These are phyloP conservation scores for Machimus rusticus DNA, from an alignment of 2,888 invertebrate species.

Conservation along the genomic window DNA sequence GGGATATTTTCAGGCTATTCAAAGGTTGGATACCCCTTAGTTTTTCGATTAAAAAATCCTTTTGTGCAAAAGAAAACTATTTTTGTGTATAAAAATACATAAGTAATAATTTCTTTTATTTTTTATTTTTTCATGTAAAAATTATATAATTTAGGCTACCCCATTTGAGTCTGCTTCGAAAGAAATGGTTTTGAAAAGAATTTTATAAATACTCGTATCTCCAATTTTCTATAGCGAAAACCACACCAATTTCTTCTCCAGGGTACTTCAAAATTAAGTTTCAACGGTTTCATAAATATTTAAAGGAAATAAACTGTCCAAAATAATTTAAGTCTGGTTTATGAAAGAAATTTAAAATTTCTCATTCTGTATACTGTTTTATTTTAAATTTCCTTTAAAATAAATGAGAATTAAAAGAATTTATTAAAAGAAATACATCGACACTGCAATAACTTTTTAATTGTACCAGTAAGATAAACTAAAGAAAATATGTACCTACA, in stretches of 20 bases:
- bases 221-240: neutral
- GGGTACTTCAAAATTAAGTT: neutral
- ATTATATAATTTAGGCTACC: no score
- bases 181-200: neutral
- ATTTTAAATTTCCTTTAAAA: neutral
- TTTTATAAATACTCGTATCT: neutral
- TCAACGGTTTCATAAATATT: slow-evolving; percentile 20
- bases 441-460: slow-evolving; percentile 26
- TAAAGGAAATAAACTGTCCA: slow-evolving; percentile 5
- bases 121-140: no score
- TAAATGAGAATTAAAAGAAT: neutral
- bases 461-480: neutral
- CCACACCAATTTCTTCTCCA: neutral
- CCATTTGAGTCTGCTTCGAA: no score
- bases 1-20: no score
- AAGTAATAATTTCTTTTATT: no score
- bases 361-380: neutral
- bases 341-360: neutral
- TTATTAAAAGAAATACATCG: slow-evolving; percentile 29
- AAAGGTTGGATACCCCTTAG: no score
- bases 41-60: no score
- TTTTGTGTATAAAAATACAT: no score
- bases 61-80: no score
- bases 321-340: slow-evolving; percentile 1
- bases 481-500: slow-evolving; percentile 9